A percentile compares a stretch with the other conserved stretches of the same genome.
Conservation (phyloP, 1,140 invertebrate genomes). For the Leptestheria dahalacensis region DNA sequence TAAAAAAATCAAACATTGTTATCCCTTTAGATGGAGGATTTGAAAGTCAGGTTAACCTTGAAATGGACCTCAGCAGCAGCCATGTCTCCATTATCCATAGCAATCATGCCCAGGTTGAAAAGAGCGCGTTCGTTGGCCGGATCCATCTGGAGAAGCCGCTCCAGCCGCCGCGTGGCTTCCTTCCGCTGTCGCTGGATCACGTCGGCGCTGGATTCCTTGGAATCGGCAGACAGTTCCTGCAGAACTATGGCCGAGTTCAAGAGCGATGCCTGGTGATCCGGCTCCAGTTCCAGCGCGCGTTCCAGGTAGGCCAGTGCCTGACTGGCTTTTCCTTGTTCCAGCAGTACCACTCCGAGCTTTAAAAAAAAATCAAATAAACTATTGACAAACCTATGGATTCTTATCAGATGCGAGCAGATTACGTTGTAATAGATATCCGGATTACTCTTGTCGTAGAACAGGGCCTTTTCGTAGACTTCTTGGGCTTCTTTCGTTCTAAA, state of each 20-base stretch:
- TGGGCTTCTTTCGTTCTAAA: conserved; percentile 75
- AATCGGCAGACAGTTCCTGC: conserved; percentile 67
- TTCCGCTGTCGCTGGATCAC: conserved; percentile 7
- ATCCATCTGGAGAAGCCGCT: conserved; percentile 61
- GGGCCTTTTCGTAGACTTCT: conserved; percentile 81
- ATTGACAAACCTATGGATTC: too few relatives aligned
- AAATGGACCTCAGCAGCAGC: conserved; percentile 61
- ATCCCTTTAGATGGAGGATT: background rate
- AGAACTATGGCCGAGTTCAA: conserved; percentile 89
- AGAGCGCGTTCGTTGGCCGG: conserved; percentile 64
- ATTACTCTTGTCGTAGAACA: conserved; percentile 85
- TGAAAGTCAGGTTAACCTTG: background rate
- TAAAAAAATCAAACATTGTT: too few relatives aligned
- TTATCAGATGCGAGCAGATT: conserved; percentile 31
- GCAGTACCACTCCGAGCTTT: conserved; percentile 78
- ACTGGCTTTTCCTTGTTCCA: conserved; percentile 79
- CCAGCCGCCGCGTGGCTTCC: conserved; percentile 22
- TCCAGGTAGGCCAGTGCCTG: conserved; percentile 84
- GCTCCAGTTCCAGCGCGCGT: conserved; percentile 80
- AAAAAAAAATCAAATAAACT: conserved; percentile 13
- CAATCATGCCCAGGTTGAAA: conserved; percentile 90
- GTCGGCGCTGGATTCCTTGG: background rate
- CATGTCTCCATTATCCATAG: conserved; percentile 83
- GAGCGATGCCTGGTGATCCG: conserved; percentile 85
- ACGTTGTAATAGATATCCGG: conserved; percentile 96